Conservation (phyloP, 2,888 invertebrate species). For the Lysandra coridon region DNA sequence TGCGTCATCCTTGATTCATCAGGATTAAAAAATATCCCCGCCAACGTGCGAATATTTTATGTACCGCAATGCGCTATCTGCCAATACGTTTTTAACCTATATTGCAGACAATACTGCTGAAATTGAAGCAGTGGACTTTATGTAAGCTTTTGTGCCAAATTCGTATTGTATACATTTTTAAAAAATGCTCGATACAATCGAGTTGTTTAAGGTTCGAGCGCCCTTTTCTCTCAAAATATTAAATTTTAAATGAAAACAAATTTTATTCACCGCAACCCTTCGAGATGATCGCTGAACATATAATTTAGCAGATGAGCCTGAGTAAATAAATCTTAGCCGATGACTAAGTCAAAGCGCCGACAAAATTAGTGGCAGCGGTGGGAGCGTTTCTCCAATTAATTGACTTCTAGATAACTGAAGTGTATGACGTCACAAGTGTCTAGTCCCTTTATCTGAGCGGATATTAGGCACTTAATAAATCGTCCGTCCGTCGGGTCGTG, state of each 20-base stretch:
- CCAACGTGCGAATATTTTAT: conserved; percentile 32
- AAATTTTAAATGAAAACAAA: not conserved
- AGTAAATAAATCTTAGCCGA: not conserved
- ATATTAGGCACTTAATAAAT: conserved; percentile 42
- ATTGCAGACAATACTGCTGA: not conserved
- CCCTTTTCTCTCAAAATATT: not conserved
- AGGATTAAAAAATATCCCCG: conserved; percentile 42
- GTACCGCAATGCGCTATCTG: conserved; percentile 21
- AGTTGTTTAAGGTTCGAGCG: not conserved
- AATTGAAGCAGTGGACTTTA: not conserved
- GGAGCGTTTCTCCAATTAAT: conserved; percentile 10
- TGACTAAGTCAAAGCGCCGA: conserved; percentile 19
- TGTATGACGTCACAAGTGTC: conserved; percentile 23
- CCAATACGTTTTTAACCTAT: conserved; percentile 11
- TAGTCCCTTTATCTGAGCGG: conserved; percentile 39
- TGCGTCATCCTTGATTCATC: conserved; percentile 55
- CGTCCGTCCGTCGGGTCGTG: conserved; percentile 37
- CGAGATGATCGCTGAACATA: not conserved
- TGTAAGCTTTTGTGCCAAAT: conserved; percentile 4
- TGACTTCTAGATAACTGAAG: conserved; percentile 15
- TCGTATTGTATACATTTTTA: not conserved
- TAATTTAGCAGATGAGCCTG: not conserved
- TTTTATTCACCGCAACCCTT: conserved; percentile 9
- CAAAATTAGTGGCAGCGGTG: conserved; percentile 2
- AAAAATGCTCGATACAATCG: not conserved